These are phyloP conservation scores for Phrynocephalus forsythii DNA, from an alignment of 2,797 vertebrate genomes.

Conservation along the genomic window DNA sequence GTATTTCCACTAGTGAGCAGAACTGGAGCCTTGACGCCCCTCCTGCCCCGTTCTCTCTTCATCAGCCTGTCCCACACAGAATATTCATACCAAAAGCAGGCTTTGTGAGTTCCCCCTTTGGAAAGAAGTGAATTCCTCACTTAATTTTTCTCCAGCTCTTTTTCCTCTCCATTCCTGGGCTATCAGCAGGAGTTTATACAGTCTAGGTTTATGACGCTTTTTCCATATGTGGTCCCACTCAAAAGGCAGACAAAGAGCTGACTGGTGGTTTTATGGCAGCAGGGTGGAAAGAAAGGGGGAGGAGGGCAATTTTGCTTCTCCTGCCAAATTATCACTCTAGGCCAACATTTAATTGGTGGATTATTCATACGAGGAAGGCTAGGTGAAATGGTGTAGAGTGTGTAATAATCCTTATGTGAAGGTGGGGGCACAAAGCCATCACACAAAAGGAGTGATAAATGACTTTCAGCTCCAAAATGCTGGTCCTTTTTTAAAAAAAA, in stretches of 20 bases:
- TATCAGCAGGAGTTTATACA: slow-evolving; percentile 1
- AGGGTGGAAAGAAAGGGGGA: neutral
- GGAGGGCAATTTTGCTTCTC: neutral
- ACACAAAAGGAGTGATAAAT: slow-evolving; percentile 24
- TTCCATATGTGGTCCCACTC: slow-evolving; percentile 2
- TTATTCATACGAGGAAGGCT: neutral
- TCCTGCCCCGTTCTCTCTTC: neutral
- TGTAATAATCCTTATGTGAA: neutral
- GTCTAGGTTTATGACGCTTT: neutral
- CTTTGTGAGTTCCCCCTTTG: slow-evolving; percentile 24
- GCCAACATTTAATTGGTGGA: neutral
- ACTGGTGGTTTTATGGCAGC: neutral
- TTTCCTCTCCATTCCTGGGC: neutral
- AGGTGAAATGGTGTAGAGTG: neutral
- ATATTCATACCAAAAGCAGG: slow-evolving; percentile 13
- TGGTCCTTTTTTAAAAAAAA: neutral
- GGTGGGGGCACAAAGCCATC: neutral
- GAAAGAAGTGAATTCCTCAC: neutral
- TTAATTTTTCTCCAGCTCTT: neutral
- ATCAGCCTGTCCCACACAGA: neutral
- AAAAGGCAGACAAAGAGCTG: neutral
- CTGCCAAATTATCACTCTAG: neutral
- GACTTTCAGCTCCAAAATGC: neutral
- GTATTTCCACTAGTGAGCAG: neutral
- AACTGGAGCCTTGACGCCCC: neutral